Conservation (phyloP, 1,140 invertebrate species). For the Metopolophium dirhodum region DNA sequence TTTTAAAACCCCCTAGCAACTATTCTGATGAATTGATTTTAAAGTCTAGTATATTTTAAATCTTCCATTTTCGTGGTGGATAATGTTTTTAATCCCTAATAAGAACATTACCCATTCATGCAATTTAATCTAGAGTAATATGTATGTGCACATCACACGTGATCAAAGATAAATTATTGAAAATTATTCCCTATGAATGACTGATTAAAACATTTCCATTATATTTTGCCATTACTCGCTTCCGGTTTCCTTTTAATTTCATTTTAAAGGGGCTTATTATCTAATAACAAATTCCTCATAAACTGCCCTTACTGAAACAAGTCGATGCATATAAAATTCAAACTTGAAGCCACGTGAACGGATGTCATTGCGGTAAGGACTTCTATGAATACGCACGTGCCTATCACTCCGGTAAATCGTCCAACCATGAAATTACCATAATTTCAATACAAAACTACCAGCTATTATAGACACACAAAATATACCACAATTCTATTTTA, state of each 20-base stretch:
- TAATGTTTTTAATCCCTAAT: background rate
- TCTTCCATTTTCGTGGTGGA: background rate
- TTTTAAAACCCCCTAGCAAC: background rate
- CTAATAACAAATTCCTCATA: background rate
- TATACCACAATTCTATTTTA: background rate
- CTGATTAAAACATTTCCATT: background rate
- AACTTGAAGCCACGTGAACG: constrained; percentile 51
- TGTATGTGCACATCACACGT: background rate
- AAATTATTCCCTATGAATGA: background rate
- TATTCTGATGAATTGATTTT: background rate
- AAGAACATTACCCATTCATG: background rate
- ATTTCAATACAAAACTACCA: constrained; percentile 5
- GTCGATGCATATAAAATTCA: background rate
- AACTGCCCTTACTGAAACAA: background rate
- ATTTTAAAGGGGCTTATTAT: constrained; percentile 26
- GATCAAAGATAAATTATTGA: background rate
- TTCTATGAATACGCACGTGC: background rate
- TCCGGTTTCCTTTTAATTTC: constrained; percentile 30
- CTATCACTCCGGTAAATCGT: background rate
- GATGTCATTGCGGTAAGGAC: constrained; percentile 34
- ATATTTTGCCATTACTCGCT: background rate
- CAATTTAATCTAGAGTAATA: background rate
- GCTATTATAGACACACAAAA: background rate
- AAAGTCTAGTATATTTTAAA: background rate
- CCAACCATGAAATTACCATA: background rate